Evolutionary conservation across 1,140 invertebrate genomes (phyloP).

Genomic region (Oncopodura yosiiana): DNA sequence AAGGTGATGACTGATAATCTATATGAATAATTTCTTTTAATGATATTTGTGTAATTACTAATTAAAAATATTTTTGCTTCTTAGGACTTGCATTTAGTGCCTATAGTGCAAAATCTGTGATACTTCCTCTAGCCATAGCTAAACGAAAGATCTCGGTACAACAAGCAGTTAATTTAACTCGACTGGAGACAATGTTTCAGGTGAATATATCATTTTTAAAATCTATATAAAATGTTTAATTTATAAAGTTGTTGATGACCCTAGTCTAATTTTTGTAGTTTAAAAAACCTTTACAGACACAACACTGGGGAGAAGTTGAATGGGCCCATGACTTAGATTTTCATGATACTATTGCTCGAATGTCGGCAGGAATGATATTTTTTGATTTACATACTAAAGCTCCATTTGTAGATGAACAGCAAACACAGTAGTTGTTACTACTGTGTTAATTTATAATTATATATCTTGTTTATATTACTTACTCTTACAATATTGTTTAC

Average conservation of each 20-base stretch:
- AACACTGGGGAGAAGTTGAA: constrained; percentile 83
- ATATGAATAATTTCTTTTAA: too few species aligned
- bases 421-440: too few species aligned
- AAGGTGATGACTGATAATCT: too few species aligned
- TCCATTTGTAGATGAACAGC: constrained; percentile 1
- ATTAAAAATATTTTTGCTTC: constrained; percentile 39
- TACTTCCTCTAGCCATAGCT: constrained; percentile 69
- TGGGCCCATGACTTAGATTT: constrained; percentile 86
- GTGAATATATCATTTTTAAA: constrained; percentile 44
- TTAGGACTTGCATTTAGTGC: constrained; percentile 73
- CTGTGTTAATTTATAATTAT: too few species aligned
- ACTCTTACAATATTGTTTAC: too few species aligned
- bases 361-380: constrained; percentile 74
- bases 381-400: constrained; percentile 47
- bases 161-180: constrained; percentile 67
- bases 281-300: constrained; percentile 48
- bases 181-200: constrained; percentile 85
- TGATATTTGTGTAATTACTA: too few species aligned
- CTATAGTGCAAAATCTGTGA: constrained; percentile 83
- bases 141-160: constrained; percentile 65
- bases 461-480: too few species aligned
- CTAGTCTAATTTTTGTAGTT: too few species aligned
- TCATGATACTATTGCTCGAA: constrained; percentile 65
- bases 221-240: neutral
- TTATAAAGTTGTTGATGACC: too few species aligned